Evolutionary conservation across 2,113 vertebrate genomes (phyloP), one percentile per base, ranked within the genome.

Genomic region (Emydocephalus ijimae): DNA sequence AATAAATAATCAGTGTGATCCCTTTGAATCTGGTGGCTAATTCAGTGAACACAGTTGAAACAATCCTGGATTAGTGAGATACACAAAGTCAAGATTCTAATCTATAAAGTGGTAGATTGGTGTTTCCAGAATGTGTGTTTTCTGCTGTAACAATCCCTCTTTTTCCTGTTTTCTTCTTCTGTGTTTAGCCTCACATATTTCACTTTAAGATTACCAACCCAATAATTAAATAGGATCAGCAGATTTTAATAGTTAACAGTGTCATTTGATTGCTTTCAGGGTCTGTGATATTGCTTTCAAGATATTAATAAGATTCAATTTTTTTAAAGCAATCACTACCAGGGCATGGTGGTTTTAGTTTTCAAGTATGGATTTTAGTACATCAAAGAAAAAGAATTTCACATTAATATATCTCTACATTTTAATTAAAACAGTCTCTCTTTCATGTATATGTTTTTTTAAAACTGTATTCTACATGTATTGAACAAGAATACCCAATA

Each of bases 371-470:
- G 23, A 15, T 43, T 50, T 50, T 92, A 55, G 23, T 88, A 92
- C 69, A 74, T 55, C 50, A 81, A 57, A 90, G 85, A 95, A 93
- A 0, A 1, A 96, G 91, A 95, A 26, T 43, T 92, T 94, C 87
- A 93, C 91, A 89, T 26, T 92, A 69, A 93, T 92, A 90, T 93
- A 69, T 18, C 18, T 55, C n/a, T 48, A 92, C 21, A 21, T 94
- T 96, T 96, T 97, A 97, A 97, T 96, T 96, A 96, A 93, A 0
- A 0, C 85, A 0, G 64, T 96, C 64, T 95, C 89, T 93, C 91
- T 69, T 86, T 92, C 18, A 55, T 52, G 87, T 89, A 95, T 87
- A 92, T 91, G 95, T 93, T 94, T 39, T 39, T 81, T 90, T 95
- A 97, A 97, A 61, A 69, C 29, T 69, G 29, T 81, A 15, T 81